Conservation (phyloP, 1,140 invertebrate genomes). For the Sitobion miscanthi region DNA sequence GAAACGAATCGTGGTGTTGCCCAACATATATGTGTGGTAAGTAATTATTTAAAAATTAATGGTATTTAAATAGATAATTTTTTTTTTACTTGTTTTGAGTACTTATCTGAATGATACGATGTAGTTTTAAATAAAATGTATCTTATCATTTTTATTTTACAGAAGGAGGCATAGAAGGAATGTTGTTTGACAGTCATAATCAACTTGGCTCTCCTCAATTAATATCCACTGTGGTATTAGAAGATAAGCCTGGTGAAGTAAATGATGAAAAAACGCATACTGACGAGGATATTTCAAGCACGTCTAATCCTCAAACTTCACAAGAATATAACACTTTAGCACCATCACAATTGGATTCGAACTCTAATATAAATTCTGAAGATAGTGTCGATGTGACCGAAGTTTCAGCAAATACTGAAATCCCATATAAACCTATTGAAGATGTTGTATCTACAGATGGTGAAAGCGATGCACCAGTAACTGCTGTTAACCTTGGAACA, state of each 20-base stretch:
- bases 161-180: constrained; percentile 50
- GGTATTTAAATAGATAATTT: not conserved
- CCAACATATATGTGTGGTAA: constrained; percentile 79
- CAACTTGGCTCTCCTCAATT: constrained; percentile 32
- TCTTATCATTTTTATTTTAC: constrained; percentile 31
- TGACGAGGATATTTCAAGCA: not conserved
- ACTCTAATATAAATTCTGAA: not conserved
- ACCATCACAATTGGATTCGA: not conserved
- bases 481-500: not conserved
- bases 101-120: not conserved
- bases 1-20: constrained; percentile 72
- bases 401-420: not conserved
- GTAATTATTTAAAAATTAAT: constrained; percentile 51
- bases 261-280: constrained; percentile 46
- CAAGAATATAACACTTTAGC: constrained; percentile 17
- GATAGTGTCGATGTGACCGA: not conserved
- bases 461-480: not conserved
- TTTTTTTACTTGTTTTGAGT: too few species aligned
- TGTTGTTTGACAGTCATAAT: constrained; percentile 23
- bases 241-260: constrained; percentile 58
- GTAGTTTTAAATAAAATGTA: too few species aligned
- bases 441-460: not conserved
- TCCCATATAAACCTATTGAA: not conserved
- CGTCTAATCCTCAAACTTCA: not conserved
- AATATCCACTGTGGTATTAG: constrained; percentile 57